A percentile compares a stretch with the other conserved stretches of the same genome.
These are phyloP conservation scores for Myzus persicae DNA, from an alignment of 1,140 invertebrate genomes.

Conservation along the genomic window DNA sequence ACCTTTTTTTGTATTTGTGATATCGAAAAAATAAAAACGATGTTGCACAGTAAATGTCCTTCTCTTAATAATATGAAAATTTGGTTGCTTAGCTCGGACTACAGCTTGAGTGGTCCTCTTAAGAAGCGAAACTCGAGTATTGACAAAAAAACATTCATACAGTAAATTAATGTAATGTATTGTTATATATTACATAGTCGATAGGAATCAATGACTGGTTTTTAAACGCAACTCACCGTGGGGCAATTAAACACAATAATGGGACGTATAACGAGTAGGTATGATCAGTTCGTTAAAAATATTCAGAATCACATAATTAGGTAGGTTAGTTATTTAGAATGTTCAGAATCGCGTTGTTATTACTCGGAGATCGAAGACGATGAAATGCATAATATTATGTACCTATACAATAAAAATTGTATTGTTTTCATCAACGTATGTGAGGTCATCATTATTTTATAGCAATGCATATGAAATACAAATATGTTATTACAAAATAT, in stretches of 20 bases:
- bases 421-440: neutral
- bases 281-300: neutral
- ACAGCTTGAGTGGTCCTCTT: no score
- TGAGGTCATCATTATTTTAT: neutral
- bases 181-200: no score
- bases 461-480: neutral
- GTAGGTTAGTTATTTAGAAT: neutral
- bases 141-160: no score
- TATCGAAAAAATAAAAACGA: no score
- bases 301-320: neutral
- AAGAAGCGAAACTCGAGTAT: no score
- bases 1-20: no score
- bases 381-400: no score
- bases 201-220: neutral
- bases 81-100: no score
- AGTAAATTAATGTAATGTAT: no score
- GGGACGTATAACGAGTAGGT: neutral
- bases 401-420: neutral
- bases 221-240: neutral
- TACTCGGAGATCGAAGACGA: no score
- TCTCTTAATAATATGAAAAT: no score
- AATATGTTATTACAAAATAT: neutral
- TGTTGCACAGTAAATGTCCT: no score
- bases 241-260: neutral
- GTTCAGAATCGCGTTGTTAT: neutral